These are phyloP conservation scores for Phasianus colchicus DNA, from an alignment of 2,113 vertebrate species.

Conservation along the genomic window DNA sequence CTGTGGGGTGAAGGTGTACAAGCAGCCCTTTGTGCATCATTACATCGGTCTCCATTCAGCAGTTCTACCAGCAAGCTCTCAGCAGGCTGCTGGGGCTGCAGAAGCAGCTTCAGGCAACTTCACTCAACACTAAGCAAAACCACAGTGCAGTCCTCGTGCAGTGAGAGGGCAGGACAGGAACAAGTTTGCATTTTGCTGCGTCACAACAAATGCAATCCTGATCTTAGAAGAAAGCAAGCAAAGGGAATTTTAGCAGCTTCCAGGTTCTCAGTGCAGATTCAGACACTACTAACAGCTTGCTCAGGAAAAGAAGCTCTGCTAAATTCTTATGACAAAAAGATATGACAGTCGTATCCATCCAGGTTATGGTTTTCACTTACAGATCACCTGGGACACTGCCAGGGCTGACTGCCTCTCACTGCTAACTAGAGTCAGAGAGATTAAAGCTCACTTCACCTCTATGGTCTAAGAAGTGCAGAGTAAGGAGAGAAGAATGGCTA, in stretches of 20 bases:
- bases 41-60: rapidly evolving
- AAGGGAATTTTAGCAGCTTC: neutral
- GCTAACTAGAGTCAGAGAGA: neutral
- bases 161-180: too few species aligned
- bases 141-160: neutral
- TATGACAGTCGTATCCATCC: rapidly evolving
- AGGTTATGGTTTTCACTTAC: neutral
- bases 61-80: neutral
- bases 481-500: neutral
- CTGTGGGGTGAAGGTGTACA: rapidly evolving
- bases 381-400: neutral
- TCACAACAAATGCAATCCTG: neutral
- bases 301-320: neutral
- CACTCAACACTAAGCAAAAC: neutral
- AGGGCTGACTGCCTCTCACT: neutral
- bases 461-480: neutral
- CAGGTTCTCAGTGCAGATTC: neutral
- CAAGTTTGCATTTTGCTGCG: neutral
- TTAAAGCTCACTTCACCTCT: neutral
- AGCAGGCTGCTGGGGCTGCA: neutral
- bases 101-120: neutral
- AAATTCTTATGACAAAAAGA: neutral
- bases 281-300: neutral
- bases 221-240: neutral
- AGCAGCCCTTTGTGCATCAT: neutral